Evolutionary conservation across 2,113 vertebrate species (phyloP).

Genomic region (Carollia perspicillata): DNA sequence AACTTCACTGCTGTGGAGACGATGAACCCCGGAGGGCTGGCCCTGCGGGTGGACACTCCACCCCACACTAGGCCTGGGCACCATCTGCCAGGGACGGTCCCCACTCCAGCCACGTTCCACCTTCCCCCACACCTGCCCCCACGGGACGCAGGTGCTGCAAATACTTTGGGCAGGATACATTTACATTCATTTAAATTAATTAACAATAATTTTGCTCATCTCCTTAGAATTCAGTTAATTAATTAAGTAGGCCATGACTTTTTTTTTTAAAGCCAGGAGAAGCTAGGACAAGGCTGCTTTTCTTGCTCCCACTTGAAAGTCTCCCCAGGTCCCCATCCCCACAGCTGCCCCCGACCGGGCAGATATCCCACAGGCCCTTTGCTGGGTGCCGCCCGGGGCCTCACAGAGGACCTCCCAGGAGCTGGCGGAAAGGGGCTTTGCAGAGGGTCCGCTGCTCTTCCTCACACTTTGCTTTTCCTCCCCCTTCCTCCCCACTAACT

Average conservation of each 20-base stretch:
- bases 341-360: accelerated
- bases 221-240: not conserved
- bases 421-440: not conserved
- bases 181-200: not conserved
- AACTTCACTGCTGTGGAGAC: accelerated
- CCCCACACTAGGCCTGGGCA: not conserved
- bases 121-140: too few relatives aligned
- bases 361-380: not conserved
- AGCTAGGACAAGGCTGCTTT: not conserved
- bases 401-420: not conserved
- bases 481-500: not conserved
- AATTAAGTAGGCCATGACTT: not conserved
- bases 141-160: accelerated
- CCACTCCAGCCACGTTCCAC: accelerated
- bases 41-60: accelerated
- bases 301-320: not conserved
- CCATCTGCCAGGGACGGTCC: not conserved
- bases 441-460: not conserved
- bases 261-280: not conserved
- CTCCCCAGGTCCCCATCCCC: accelerated
- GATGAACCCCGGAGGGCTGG: not conserved
- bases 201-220: not conserved
- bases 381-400: too few relatives aligned
- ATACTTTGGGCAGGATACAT: accelerated
- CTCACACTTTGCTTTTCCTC: too few relatives aligned